A percentile compares a stretch with the other conserved stretches of the same genome.
Conservation (phyloP, 1,140 invertebrate species). For the Micrasema longulum region DNA sequence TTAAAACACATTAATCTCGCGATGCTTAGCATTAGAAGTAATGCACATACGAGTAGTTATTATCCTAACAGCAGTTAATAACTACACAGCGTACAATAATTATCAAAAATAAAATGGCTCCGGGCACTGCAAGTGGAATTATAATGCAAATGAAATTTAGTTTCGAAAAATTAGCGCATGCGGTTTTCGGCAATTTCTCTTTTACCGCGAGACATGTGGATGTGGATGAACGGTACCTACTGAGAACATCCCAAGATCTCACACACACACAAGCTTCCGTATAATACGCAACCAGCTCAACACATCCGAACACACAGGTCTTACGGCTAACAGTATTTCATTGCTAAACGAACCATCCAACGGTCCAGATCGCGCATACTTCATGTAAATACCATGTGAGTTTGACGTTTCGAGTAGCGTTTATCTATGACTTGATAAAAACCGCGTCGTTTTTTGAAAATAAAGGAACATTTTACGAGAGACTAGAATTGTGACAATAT, state of each 20-base stretch:
- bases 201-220: slow-evolving; percentile 40
- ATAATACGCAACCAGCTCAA: slow-evolving; percentile 27
- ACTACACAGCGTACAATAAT: slow-evolving; percentile 25
- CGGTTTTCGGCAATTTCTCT: slow-evolving; percentile 33
- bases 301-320: slow-evolving; percentile 4
- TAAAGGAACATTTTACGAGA: too few species aligned
- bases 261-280: background rate
- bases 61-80: slow-evolving; percentile 6
- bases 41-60: slow-evolving; percentile 8
- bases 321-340: slow-evolving; percentile 35
- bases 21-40: background rate
- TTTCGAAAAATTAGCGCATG: slow-evolving; percentile 28
- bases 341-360: slow-evolving; percentile 28
- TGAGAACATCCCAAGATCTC: slow-evolving; percentile 24
- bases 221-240: slow-evolving; percentile 40
- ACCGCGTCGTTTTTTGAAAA: background rate
- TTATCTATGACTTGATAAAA: slow-evolving; percentile 21
- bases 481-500: too few species aligned
- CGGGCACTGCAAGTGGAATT: slow-evolving; percentile 20
- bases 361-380: slow-evolving; percentile 28
- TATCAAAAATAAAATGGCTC: slow-evolving; percentile 9
- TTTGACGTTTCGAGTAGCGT: slow-evolving; percentile 33
- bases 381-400: slow-evolving; percentile 34
- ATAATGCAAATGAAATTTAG: slow-evolving; percentile 26
- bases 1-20: too few species aligned